Evolutionary conservation across 2,797 vertebrate species (phyloP).

Genomic region (Acrossocheilus wenchowensis): DNA sequence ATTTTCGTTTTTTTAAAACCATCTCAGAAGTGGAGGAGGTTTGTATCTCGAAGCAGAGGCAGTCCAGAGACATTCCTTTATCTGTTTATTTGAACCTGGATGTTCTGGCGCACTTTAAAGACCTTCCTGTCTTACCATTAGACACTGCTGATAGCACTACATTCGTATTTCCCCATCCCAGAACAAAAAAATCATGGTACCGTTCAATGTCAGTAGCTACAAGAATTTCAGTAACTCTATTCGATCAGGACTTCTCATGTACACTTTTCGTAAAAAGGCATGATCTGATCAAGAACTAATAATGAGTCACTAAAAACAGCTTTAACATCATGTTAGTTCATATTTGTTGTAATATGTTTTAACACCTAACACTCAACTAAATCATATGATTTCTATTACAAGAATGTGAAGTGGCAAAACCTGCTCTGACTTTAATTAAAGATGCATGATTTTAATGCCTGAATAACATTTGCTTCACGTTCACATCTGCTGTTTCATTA

Average conservation of each 20-base stretch:
- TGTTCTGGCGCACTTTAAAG: constrained; percentile 53
- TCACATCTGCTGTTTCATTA: background rate
- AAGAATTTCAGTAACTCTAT: background rate
- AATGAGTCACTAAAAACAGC: background rate
- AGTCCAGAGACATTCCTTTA: constrained; percentile 61
- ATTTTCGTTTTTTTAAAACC: constrained; percentile 50
- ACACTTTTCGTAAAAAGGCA: too few species aligned
- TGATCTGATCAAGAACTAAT: background rate
- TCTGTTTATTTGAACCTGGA: constrained; percentile 53
- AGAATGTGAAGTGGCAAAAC: background rate
- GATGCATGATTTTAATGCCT: background rate
- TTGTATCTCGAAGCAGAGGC: constrained; percentile 47
- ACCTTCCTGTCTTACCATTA: constrained; percentile 23
- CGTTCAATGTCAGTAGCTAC: background rate
- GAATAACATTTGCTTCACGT: background rate
- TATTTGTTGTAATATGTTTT: background rate
- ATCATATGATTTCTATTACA: background rate
- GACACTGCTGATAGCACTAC: constrained; percentile 30
- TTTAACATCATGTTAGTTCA: background rate
- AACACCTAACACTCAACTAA: background rate
- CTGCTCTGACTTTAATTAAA: background rate
- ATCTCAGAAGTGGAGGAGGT: constrained; percentile 65
- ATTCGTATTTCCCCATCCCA: background rate
- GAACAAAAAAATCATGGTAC: background rate
- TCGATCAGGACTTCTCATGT: too few species aligned